Conservation (phyloP, 2,888 invertebrate genomes). For the Dorcus parallelipipedus region DNA sequence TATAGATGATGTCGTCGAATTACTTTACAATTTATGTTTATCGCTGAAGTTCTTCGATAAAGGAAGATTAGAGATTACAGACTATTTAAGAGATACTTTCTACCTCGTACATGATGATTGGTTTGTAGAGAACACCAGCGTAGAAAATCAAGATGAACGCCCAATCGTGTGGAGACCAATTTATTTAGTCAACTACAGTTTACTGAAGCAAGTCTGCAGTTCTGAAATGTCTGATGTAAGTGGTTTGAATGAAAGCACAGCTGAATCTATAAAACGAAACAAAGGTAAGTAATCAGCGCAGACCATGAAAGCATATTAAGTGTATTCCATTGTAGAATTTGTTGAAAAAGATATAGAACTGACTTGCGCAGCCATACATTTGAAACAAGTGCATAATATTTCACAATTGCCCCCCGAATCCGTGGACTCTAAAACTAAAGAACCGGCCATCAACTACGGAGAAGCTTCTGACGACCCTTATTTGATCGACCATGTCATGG, state of each 20-base stretch:
- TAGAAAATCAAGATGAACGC: too few relatives aligned
- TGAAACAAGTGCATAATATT: too few relatives aligned
- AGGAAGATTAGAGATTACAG: constrained; percentile 15
- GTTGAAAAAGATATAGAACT: too few relatives aligned
- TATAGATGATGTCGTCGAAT: constrained; percentile 14
- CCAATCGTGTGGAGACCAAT: background rate
- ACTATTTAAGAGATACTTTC: constrained; percentile 21
- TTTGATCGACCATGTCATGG: constrained; percentile 7
- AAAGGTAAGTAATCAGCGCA: too few relatives aligned
- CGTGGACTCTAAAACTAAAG: background rate
- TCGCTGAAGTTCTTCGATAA: constrained; percentile 24
- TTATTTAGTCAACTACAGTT: background rate
- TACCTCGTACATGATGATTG: constrained; percentile 19
- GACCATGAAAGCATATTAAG: too few relatives aligned
- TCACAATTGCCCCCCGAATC: background rate
- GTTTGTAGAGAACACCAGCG: background rate
- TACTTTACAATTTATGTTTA: constrained; percentile 17
- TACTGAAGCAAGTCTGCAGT: background rate
- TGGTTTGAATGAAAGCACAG: too few relatives aligned
- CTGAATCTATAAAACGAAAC: too few relatives aligned
- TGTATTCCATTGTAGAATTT: too few relatives aligned
- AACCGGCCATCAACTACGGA: background rate
- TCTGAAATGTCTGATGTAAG: too few relatives aligned
- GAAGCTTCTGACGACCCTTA: constrained; percentile 6
- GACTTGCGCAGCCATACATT: too few relatives aligned